Conservation (phyloP, 2,113 vertebrate species). For the Eonycteris spelaea region DNA sequence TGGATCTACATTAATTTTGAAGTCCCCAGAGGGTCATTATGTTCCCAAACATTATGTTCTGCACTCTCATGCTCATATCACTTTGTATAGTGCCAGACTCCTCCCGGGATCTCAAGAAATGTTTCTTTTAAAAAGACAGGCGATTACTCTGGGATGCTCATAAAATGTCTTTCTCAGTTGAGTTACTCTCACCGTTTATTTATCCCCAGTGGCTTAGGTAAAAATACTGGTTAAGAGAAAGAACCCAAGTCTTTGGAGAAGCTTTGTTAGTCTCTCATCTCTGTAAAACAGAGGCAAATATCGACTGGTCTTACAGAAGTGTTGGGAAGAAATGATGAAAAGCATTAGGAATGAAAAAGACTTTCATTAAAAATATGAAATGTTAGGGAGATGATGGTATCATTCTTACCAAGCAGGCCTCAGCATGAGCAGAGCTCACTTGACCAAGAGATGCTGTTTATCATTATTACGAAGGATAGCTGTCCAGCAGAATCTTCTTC, state of each 20-base stretch:
- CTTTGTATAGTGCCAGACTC: slow-evolving; percentile 61
- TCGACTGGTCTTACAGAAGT: not conserved
- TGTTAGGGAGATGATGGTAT: not conserved
- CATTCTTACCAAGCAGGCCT: not conserved
- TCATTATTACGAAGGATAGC: not conserved
- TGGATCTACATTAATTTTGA: slow-evolving; percentile 68
- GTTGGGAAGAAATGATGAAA: slow-evolving; percentile 8
- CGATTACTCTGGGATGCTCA: slow-evolving; percentile 31
- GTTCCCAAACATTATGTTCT: slow-evolving; percentile 74
- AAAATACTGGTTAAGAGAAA: slow-evolving; percentile 35
- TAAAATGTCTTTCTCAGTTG: slow-evolving; percentile 46
- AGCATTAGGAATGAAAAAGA: not conserved
- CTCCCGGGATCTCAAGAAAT: slow-evolving; percentile 70
- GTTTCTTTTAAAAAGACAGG: slow-evolving; percentile 58
- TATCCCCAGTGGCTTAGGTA: slow-evolving; percentile 1
- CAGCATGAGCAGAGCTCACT: not conserved
- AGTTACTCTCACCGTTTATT: slow-evolving; percentile 45
- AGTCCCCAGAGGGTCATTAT: slow-evolving; percentile 48
- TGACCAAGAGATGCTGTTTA: not conserved
- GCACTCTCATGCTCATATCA: slow-evolving; percentile 56
- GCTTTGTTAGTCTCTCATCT: not conserved
- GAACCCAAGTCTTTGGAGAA: not conserved
- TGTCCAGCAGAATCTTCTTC: not conserved
- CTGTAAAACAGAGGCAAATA: not conserved
- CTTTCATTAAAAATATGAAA: not conserved